Evolutionary conservation across 2,113 vertebrate genomes (phyloP).

Genomic region (Ornithorhynchus anatinus): DNA sequence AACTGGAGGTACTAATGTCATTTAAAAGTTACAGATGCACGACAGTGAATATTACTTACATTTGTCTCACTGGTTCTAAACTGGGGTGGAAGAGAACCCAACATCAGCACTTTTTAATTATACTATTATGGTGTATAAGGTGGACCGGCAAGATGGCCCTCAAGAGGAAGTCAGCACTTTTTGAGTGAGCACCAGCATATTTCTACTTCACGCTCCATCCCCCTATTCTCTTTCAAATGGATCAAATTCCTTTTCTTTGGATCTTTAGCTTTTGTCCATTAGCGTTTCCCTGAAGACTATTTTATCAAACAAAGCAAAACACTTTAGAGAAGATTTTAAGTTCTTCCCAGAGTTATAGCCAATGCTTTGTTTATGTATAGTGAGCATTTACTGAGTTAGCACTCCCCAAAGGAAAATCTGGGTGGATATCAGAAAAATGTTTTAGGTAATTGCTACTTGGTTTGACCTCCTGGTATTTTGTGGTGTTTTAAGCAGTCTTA

Average conservation of each 20-base stretch:
- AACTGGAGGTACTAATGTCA: conserved; percentile 34
- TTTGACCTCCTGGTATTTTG: conserved; percentile 67
- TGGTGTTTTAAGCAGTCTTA: conserved; percentile 64
- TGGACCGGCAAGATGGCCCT: conserved; percentile 44
- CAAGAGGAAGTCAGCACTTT: conserved; percentile 67
- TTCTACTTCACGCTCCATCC: conserved; percentile 48
- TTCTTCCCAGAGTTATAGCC: conserved; percentile 64
- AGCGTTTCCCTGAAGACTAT: conserved; percentile 64
- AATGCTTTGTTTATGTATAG: conserved; percentile 67
- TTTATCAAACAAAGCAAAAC: conserved; percentile 73
- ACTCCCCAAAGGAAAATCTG: conserved; percentile 72
- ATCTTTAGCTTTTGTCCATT: conserved; percentile 68
- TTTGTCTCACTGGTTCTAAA: conserved; percentile 5
- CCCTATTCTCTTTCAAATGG: conserved; percentile 59
- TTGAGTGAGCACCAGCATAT: conserved; percentile 55
- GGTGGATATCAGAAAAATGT: conserved; percentile 64
- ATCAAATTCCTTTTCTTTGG: conserved; percentile 61
- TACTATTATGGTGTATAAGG: conserved; percentile 37
- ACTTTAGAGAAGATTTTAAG: conserved; percentile 58
- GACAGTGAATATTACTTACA: fast-evolving
- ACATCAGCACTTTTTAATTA: conserved; percentile 64
- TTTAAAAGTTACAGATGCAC: background rate
- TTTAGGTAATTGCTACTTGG: conserved; percentile 67
- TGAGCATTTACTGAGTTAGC: conserved; percentile 69
- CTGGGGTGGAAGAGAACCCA: conserved; percentile 31